These are phyloP conservation scores for Meandrina meandrites DNA, from an alignment of 92 coral and sea anemone genomes.

Conservation along the genomic window DNA sequence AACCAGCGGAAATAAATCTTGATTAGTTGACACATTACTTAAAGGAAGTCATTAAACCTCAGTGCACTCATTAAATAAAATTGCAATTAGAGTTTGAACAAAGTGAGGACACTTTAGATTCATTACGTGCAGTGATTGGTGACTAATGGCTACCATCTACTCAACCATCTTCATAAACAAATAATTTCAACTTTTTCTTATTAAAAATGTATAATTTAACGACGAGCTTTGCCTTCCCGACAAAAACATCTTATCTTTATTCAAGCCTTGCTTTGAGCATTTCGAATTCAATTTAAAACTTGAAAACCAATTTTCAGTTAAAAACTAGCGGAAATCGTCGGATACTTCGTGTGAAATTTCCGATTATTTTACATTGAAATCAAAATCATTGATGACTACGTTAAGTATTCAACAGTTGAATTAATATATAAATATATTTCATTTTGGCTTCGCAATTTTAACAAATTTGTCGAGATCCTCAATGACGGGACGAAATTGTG, in stretches of 20 bases:
- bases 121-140: not conserved
- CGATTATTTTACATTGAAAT: not conserved
- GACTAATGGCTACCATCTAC: not conserved
- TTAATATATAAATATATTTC: not conserved
- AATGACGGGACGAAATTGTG: not conserved
- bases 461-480: not conserved
- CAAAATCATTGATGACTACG: not conserved
- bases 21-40: not conserved
- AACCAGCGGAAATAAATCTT: not conserved
- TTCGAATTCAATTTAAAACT: not conserved
- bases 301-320: not conserved
- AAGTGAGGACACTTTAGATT: not conserved
- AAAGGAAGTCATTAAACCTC: not conserved
- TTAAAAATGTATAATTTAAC: slow-evolving; percentile 4
- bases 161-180: not conserved
- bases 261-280: not conserved
- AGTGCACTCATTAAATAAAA: not conserved
- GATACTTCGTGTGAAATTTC: not conserved
- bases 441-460: not conserved
- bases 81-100: not conserved
- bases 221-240: not conserved
- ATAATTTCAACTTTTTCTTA: not conserved
- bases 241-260: not conserved
- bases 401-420: not conserved
- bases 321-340: not conserved